A percentile compares a stretch with the other conserved stretches of the same genome.
Conservation (phyloP, 2,888 invertebrate genomes). For the Andrena bucephala region DNA sequence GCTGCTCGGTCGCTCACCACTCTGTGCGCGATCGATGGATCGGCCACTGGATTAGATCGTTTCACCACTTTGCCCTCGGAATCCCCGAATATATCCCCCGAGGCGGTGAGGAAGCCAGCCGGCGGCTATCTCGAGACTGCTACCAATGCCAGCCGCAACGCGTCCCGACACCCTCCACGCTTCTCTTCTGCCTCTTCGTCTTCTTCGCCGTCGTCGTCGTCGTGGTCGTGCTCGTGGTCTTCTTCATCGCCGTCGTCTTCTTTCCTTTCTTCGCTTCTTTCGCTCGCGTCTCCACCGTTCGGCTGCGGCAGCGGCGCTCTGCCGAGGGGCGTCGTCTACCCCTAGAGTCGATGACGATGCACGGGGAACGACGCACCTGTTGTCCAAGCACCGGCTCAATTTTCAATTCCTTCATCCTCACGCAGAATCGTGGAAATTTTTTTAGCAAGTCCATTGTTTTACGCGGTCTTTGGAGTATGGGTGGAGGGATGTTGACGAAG, state of each 20-base stretch:
- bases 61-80: slow-evolving; percentile 79
- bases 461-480: too few relatives aligned
- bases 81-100: slow-evolving; percentile 83
- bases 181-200: slow-evolving; percentile 62
- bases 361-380: slow-evolving; percentile 46
- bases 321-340: neutral
- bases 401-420: neutral
- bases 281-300: neutral
- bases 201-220: slow-evolving; percentile 28
- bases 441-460: too few relatives aligned
- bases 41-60: slow-evolving; percentile 64
- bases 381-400: slow-evolving; percentile 15
- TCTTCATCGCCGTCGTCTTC: slow-evolving; percentile 43
- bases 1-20: slow-evolving; percentile 20
- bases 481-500: too few relatives aligned
- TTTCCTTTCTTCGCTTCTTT: slow-evolving; percentile 49
- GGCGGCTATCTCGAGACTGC: slow-evolving; percentile 85
- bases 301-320: neutral
- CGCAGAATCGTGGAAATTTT: too few relatives aligned
- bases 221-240: slow-evolving; percentile 38
- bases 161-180: slow-evolving; percentile 81
- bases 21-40: slow-evolving; percentile 58
- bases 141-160: slow-evolving; percentile 83
- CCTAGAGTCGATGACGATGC: neutral
- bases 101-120: slow-evolving; percentile 83